Percentiles rank a stretch among this genome's conserved stretches.
Conservation (phyloP, 2,797 vertebrate species). For the Moxostoma hubbsi region DNA sequence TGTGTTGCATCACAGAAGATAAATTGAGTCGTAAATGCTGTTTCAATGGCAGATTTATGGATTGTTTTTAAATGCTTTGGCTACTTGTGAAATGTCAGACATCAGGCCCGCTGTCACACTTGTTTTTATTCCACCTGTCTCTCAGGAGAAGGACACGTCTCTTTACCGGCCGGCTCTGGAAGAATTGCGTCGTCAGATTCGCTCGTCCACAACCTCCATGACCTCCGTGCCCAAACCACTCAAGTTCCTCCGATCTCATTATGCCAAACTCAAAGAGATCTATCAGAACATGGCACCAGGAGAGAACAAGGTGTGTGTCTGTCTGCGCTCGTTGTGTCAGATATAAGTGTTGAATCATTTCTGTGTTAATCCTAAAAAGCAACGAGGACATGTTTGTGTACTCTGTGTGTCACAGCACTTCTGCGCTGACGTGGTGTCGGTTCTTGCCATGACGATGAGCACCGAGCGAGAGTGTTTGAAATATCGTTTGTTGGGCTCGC, state of each 20-base stretch:
- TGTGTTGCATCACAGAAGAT: no score
- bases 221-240: conserved; percentile 97
- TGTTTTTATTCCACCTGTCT: background rate
- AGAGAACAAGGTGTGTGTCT: conserved; percentile 88
- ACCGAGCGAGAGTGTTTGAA: conserved; percentile 96
- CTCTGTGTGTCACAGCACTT: conserved; percentile 78
- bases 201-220: conserved; percentile 99
- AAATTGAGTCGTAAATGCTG: no score
- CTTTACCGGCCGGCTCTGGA: conserved; percentile 90
- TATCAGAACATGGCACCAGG: conserved; percentile 90
- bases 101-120: background rate
- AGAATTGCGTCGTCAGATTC: conserved; percentile 92
- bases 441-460: conserved; percentile 99
- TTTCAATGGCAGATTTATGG: no score
- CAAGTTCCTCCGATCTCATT: conserved; percentile 95
- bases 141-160: conserved; percentile 83
- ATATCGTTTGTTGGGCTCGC: conserved; percentile 92
- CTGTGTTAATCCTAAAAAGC: no score
- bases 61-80: no score
- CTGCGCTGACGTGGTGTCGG: conserved; percentile 96
- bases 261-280: conserved; percentile 93
- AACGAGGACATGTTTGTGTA: background rate
- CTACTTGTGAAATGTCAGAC: background rate
- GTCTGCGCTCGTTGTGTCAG: no score
- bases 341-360: no score